phyloP scores from a whole-genome alignment of 2,113 vertebrate species.

The Varanus salvator region DNA sequence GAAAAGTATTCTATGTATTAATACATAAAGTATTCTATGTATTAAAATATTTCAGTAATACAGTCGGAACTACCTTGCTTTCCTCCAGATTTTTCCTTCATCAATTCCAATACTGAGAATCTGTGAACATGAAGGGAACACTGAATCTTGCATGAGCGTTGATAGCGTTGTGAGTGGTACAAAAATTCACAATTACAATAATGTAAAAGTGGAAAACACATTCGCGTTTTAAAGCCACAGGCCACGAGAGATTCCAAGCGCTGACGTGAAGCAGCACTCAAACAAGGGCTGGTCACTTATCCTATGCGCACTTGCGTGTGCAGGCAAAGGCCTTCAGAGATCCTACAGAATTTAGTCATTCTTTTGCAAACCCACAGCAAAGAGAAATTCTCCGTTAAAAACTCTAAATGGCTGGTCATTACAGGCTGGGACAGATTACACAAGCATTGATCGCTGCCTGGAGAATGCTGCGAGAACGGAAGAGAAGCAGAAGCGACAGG shows the following conservation, averaged over 20 bases:
- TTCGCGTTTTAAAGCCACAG: not conserved
- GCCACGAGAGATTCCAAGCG: not conserved
- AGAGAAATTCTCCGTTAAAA: conserved; percentile 75
- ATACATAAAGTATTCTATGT: no score
- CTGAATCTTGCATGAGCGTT: not conserved
- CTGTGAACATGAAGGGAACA: not conserved
- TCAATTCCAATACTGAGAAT: not conserved
- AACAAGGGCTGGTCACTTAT: not conserved
- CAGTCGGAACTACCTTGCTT: not conserved
- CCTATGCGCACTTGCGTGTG: not conserved
- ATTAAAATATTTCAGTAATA: not conserved
- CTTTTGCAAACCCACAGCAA: conserved; percentile 67
- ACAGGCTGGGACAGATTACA: conserved; percentile 95
- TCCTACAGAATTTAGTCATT: conserved; percentile 48
- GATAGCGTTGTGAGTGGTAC: no score
- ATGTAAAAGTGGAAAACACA: not conserved
- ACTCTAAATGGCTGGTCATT: conserved; percentile 87
- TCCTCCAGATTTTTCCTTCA: not conserved
- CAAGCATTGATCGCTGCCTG: conserved; percentile 91
- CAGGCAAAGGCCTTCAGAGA: conserved; percentile 12
- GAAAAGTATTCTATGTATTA: no score
- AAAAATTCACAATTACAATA: not conserved
- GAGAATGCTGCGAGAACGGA: conserved; percentile 82
- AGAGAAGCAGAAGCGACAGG: conserved; percentile 76
- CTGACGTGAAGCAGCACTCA: not conserved